Evolutionary conservation across 2,113 vertebrate genomes (phyloP).

Genomic region (Datnioides undecimradiatus): DNA sequence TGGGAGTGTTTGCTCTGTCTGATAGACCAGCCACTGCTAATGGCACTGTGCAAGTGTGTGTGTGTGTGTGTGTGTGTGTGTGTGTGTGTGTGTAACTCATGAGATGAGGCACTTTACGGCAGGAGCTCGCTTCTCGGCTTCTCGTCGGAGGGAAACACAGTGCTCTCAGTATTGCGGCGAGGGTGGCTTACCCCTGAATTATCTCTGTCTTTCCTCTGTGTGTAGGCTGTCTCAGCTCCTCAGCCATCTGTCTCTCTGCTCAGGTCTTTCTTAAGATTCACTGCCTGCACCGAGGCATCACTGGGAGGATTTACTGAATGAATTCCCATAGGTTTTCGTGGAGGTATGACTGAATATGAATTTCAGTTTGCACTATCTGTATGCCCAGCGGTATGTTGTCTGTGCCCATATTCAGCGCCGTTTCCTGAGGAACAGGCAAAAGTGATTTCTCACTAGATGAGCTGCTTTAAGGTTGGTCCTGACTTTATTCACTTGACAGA

Average conservation of each 20-base stretch:
- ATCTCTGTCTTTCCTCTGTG: neutral
- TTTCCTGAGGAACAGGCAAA: neutral
- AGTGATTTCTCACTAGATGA: neutral
- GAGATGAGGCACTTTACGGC: conserved; percentile 29
- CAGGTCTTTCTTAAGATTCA: conserved; percentile 18
- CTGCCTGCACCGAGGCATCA: conserved; percentile 8
- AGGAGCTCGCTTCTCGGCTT: conserved; percentile 27
- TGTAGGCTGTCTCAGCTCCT: conserved; percentile 37
- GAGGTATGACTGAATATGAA: conserved; percentile 35
- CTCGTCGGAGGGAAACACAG: neutral
- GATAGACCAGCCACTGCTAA: conserved; percentile 65
- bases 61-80: conserved; percentile 17
- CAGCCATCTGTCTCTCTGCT: conserved; percentile 45
- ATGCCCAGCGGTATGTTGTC: neutral
- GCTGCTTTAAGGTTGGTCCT: neutral
- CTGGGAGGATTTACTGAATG: conserved; percentile 19
- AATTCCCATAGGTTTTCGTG: conserved; percentile 35
- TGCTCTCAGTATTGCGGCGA: conserved; percentile 17
- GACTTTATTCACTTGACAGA: neutral
- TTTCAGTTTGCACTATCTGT: conserved; percentile 10
- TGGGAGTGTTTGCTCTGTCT: conserved; percentile 65
- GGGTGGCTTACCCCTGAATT: conserved; percentile 35
- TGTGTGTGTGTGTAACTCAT: conserved; percentile 10
- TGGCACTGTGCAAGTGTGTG: conserved; percentile 27
- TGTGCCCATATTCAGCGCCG: neutral